phyloP scores from a whole-genome alignment of 2,113 vertebrate species.

The Gallinago paraguaiae region DNA sequence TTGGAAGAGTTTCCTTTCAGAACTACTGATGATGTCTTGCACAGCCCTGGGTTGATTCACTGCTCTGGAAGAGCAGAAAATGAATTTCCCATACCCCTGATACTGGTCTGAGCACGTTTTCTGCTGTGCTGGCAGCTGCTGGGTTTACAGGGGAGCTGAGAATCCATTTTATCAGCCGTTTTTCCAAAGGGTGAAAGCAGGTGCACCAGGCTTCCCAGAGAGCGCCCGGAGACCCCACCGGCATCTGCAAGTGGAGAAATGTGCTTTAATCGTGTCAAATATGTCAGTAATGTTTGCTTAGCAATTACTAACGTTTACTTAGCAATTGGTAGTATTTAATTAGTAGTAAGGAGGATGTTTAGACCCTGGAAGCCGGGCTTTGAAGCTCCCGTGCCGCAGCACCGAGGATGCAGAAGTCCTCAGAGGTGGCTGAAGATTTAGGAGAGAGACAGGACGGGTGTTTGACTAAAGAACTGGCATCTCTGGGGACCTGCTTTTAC shows the following conservation, averaged over 20 bases:
- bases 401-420: background rate
- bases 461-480: background rate
- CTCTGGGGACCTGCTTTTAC: background rate
- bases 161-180: background rate
- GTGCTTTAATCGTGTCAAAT: background rate
- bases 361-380: background rate
- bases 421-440: background rate
- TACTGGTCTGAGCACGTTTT: background rate
- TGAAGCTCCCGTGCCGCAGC: background rate
- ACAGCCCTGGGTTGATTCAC: background rate
- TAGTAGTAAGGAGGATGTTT: background rate
- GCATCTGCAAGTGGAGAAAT: background rate
- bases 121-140: background rate
- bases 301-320: background rate
- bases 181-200: background rate
- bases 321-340: background rate
- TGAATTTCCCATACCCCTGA: background rate
- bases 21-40: background rate
- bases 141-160: background rate
- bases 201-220: background rate
- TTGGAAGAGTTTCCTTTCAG: background rate
- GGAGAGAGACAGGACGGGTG: background rate
- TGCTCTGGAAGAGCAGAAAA: background rate
- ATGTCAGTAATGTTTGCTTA: background rate
- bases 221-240: background rate